Evolutionary conservation across 1,140 invertebrate genomes (phyloP), one percentile per base, ranked within the genome.

Genomic region (Drosophila triauraria): DNA sequence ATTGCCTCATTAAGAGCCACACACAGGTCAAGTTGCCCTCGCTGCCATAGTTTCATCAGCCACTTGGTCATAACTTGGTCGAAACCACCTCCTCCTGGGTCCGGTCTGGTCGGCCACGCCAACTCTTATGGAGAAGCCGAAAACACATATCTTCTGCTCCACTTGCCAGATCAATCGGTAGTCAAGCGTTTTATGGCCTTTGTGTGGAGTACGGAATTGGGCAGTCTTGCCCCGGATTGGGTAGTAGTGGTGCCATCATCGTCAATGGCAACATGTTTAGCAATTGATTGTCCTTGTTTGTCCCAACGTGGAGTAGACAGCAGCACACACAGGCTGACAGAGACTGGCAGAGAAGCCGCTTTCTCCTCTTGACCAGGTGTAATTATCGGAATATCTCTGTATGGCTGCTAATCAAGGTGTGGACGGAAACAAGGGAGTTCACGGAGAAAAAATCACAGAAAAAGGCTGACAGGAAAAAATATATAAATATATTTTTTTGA

Each of bases 241-340:
- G 1, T 7, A 10, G 3, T 38, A 32, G 32, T 71, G 72, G 58
- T 44, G 30, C 40, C 53, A 46, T 38, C 44, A 60, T 54, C 59
- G 62, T 78, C 82, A 82, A 86, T 79, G 70, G 59, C 67, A 82
- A 65, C 67, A 77, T 77, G 67, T 67, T 51, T 65, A 59, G 59
- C 79, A 82, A 86, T 82, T 82, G 83, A 86, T 83, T 87, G 83
- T 67, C 53, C 54, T 61, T 59, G 74, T 81, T 78, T 65, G 50
- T 46, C 57, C 44, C 42, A 44, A 35, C 30, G 23, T 59, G 46
- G 12, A 30, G 12, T 15, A 4, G 65, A 13, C 43, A 43, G 7
- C 15, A 30, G 53, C n/a, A 47, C 50, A 23, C 25, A 13, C 35
- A 46, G 46, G 51, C n/a, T 30, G 42, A 13, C 65, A 51, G 62